Conservation (phyloP, 2,113 vertebrate genomes). For the Marmota flaviventris region DNA sequence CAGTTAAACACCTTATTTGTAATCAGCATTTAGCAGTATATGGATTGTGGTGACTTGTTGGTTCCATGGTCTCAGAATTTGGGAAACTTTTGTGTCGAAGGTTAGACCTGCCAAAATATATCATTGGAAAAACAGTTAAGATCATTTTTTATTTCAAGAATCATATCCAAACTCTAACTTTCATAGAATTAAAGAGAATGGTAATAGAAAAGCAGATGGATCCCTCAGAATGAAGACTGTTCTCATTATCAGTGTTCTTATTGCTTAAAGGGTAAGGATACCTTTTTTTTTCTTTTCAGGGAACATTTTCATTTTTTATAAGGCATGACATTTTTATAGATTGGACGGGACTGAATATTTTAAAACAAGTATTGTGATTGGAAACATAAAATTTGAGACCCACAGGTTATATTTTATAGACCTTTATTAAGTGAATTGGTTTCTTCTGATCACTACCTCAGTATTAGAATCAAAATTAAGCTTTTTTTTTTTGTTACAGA, state of each 20-base stretch:
- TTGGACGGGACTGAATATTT: slow-evolving; percentile 31
- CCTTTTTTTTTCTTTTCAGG: background rate
- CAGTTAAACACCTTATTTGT: slow-evolving; percentile 49
- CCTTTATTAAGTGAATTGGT: slow-evolving; percentile 46
- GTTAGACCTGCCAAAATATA: slow-evolving; percentile 39
- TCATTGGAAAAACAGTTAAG: slow-evolving; percentile 44
- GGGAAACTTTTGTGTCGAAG: slow-evolving; percentile 32
- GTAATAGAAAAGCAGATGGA: background rate
- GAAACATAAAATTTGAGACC: slow-evolving; percentile 55
- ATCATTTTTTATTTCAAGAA: slow-evolving; percentile 66
- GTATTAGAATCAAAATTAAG: slow-evolving; percentile 42
- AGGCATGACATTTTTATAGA: background rate
- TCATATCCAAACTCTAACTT: slow-evolving; percentile 42
- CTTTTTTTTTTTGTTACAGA: background rate
- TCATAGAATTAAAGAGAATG: slow-evolving; percentile 4
- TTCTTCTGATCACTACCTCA: slow-evolving; percentile 39
- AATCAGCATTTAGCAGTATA: slow-evolving; percentile 24
- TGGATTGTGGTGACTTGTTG: slow-evolving; percentile 45
- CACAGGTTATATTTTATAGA: slow-evolving; percentile 50
- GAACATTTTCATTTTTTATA: background rate
- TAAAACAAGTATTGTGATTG: slow-evolving; percentile 41
- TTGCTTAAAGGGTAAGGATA: background rate
- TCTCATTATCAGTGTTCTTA: background rate
- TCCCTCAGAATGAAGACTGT: background rate
- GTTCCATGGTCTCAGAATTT: slow-evolving; percentile 31